A percentile compares a stretch with the other conserved stretches of the same genome.
Conservation (phyloP, 2,888 invertebrate species). For the Tetanocera ferruginea region DNA sequence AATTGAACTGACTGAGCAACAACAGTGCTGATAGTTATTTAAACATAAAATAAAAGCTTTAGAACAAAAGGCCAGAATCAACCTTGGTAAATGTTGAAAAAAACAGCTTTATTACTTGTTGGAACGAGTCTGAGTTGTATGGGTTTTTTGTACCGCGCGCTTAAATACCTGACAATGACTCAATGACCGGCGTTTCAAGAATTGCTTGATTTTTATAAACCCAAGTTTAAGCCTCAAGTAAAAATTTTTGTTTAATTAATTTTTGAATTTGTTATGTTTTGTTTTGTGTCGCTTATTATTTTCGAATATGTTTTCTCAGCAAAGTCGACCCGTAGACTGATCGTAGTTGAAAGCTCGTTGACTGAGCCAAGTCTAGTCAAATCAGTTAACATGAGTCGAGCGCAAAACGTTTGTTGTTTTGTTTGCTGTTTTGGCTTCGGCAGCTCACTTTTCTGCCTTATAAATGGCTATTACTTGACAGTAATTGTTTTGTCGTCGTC, state of each 20-base stretch:
- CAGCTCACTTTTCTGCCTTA: neutral
- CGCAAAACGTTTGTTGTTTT: neutral
- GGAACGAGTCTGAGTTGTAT: no score
- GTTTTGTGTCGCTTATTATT: neutral
- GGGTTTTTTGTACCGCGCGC: no score
- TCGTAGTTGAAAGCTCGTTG: neutral
- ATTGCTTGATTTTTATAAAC: no score
- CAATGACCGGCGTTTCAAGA: no score
- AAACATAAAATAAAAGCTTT: no score
- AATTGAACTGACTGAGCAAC: no score
- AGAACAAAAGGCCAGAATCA: no score
- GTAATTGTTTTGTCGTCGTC: neutral
- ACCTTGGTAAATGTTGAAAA: no score
- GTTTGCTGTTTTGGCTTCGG: neutral
- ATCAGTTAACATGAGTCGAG: constrained; percentile 24
- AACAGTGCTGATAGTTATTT: no score
- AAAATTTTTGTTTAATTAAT: neutral
- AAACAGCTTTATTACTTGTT: no score
- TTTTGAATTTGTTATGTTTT: neutral
- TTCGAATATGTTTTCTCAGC: neutral
- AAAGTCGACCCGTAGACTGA: constrained; percentile 20
- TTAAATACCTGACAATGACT: no score
- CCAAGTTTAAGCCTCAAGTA: neutral
- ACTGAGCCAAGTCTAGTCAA: constrained; percentile 31
- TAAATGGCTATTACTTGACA: neutral